Base-by-base conservation (phyloP, 2,113 vertebrate genomes). In the Phodopus roborovskii region DNA sequence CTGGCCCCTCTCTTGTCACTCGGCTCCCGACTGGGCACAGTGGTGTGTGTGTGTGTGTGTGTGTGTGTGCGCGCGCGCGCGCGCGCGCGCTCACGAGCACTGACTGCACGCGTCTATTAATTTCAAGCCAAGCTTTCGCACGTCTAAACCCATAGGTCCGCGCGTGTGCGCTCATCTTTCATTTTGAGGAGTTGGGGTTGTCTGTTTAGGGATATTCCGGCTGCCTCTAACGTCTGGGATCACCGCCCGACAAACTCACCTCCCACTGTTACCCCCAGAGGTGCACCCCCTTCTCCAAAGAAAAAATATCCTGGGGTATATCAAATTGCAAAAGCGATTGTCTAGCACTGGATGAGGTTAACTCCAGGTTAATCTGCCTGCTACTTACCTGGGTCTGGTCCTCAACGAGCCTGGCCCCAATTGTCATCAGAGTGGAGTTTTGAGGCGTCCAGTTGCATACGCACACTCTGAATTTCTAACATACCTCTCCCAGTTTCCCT, bases 341-440 rank as follows among this genome's bases (percentile, higher is more conserved):
- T 53, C 95, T 92, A 64, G 94, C 97, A 12, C 75, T 96, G 88
- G 94, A 79, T 22, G 22, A 95, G 98, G 97, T 97, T 96, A 97
- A 98, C 96, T 97, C 96, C 96, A 97, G 97, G 97, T 97, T 97
- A 96, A 97, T 93, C 97, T 96, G 50, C 78, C 88, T 81, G 92
- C 97, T 81, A 94, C 94, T 73, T 96, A 95, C 95, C 96, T 96
- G 97, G 45, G 64, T 96, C 93, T 39, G 74, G 87, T 93, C n/a
- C 58, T 73, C 1, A 4, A 66, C 3, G n/a, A 39, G 30, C 86
- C 91, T 45, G 74, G 58, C 62, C 81, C 73, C 48, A 30, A 77
- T 45, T 64, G 64, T 90, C 64, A 17, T 68, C 81, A 45, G 64
- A 19, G 75, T 42, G 45, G 33, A 68, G 20, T 26, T 68, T 66